Base-by-base conservation (phyloP, 1,140 invertebrate genomes). In the Calycopis cecrops region DNA sequence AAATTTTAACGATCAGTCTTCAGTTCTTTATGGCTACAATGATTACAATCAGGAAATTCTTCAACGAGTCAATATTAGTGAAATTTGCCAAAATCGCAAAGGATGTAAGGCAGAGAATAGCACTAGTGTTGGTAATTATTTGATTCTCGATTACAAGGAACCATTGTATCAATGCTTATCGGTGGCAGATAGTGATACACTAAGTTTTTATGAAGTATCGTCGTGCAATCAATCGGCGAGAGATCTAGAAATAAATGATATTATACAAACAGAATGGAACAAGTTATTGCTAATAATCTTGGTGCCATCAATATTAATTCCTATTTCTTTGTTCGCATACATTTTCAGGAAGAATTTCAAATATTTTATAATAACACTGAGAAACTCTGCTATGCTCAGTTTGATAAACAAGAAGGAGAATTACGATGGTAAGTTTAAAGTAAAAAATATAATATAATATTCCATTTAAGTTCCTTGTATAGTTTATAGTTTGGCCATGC, bases 331-430 rank as follows among this genome's bases (percentile, higher is more conserved):
- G 0, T 65, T 74, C 2, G 59, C 81, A 21, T 77, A 81, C 14
- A 55, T 88, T 0, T 78, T 85, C 35, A 86, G 88, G 18, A 89
- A 88, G 60, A 86, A 88, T 48, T 85, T 91, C 2, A 83, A 79
- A 64, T 91, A 91, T 61, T 91, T 89, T 60, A 86, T 85, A 37
- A 86, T 91, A n/a, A 89, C 86, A 0, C 63, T 91, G 35, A 90
- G 88, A 59, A 84, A 90, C 79, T 65, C 82, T 51, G 73, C 81
- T 38, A 62, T 88, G 63, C 38, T 89, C 38, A 88, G 82, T 48
- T 67, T 89, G 35, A 77, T 88, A 14, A 78, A 75, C 52, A 77
- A 79, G 35, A 71, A 81, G 17, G 66, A 67, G 8, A 57, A 57
- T n/a, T 48, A 63, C n/a, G 63, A 78, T 51, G 79, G 83, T 87